Conservation (phyloP, 2,113 vertebrate species). For the Romanogobio albipinnatus region DNA sequence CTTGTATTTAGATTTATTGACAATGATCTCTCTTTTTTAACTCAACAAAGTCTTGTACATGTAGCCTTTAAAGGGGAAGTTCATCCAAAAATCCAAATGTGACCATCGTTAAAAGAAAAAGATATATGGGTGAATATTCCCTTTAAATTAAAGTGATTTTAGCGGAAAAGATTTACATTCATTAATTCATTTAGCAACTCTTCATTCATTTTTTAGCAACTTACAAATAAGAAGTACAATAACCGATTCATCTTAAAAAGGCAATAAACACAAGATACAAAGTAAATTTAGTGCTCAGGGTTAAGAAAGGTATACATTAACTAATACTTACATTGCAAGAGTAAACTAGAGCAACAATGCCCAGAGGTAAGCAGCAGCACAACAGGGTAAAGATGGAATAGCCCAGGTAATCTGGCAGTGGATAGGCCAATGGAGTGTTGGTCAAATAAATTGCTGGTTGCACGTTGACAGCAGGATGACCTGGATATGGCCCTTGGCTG, state of each 20-base stretch:
- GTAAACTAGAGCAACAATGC: conserved; percentile 66
- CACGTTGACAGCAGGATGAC: conserved; percentile 47
- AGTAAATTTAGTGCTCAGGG: too few species aligned
- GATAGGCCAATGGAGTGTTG: conserved; percentile 50
- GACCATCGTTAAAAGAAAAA: too few species aligned
- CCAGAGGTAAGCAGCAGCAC: conserved; percentile 79
- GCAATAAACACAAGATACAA: too few species aligned
- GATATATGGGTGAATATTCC: neutral
- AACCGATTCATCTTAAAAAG: too few species aligned
- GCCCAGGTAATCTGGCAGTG: conserved; percentile 71
- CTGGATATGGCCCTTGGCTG: neutral
- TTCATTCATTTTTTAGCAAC: too few species aligned
- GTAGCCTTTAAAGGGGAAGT: too few species aligned
- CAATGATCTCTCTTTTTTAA: neutral
- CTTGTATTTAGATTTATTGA: neutral
- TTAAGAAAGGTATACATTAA: too few species aligned
- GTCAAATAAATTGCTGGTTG: conserved; percentile 67
- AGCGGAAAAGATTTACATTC: neutral
- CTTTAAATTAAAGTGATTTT: neutral
- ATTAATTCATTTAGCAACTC: too few species aligned
- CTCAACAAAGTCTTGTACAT: too few species aligned
- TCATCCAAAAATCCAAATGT: too few species aligned
- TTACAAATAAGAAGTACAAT: too few species aligned
- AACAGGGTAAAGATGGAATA: conserved; percentile 82
- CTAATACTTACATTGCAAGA: conserved; percentile 49